Base-by-base conservation (phyloP, 2,113 vertebrate genomes). In the Scalopus aquaticus region DNA sequence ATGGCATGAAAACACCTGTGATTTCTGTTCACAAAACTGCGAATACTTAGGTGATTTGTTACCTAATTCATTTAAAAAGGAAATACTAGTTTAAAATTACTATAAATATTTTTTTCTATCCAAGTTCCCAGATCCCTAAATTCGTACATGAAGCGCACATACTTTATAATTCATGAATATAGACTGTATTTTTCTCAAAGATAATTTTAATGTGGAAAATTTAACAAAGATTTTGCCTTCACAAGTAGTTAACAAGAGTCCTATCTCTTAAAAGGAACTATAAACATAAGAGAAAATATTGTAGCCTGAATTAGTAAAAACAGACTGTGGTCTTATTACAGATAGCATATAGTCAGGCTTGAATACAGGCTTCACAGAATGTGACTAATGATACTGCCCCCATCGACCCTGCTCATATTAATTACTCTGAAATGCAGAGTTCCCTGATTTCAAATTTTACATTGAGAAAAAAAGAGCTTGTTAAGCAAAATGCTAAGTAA, bases 151-250 rank as follows among this genome's bases (percentile, higher is more conserved):
- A 95, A 87, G 35, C n/a, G 87, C 28, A 93, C 35, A 54, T 20
- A 74, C 28, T 76, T 86, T 20, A 93, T 2, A 77, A 78, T 42
- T 69, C 32, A 51, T 69, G 44, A 91, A 79, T 35, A 79, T 6
- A 94, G 49, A 83, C 49, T 32, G 0, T n/a, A 54, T 65, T 90
- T 93, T 86, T 90, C 70, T 87, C 94, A 80, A 79, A 94, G 65
- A 95, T 56, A 46, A 91, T 42, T 95, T 96, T 94, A 97, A 96
- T 96, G 26, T 94, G 76, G 79, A 96, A 96, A 83, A 37, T 12
- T 93, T 62, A 88, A 74, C n/a, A 90, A 22, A 95, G 13, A 91
- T 74, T 77, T 44, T 72, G 19, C 72, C 73, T 91, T 90, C 73
- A 94, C 15, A 87, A 65, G n/a, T 32, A 79, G 1, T 90, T 77